Base-by-base conservation (phyloP, 2,797 vertebrate species). In the Micrastur ruficollis region DNA sequence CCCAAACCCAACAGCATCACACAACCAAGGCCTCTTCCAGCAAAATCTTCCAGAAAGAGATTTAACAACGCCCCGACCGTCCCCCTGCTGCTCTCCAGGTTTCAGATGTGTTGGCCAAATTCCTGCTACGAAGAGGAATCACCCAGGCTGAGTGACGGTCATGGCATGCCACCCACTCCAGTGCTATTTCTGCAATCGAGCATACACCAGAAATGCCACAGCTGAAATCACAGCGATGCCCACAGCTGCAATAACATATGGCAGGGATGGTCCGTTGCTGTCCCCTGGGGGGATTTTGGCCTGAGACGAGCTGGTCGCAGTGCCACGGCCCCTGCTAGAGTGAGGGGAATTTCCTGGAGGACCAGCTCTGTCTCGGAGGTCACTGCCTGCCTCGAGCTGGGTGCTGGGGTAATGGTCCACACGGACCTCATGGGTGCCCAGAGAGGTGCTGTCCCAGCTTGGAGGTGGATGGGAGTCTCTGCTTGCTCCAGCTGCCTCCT, bases 331-430 rank as follows among this genome's bases (percentile, higher is more conserved):
- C 2, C 17, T 7, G 22, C 46, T 63, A 3, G 78, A 40, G 23
- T 4, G 27, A 26, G 13, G 3, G 1, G 40, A 9, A n/a, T 32
- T 68, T 32, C 47, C 49, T 3, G 4, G 11, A 18, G n/a, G 3
- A 38, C 1, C 0, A 0, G 9, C 73, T 36, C 47, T 10, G 0
- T 26, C 53, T 29, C 0, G 53, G 20, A 47, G 4, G 25, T 59
- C 2, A 0, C 3, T 56, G 40, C 62, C 26, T 0, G 36, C 68
- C 34, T 3, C 4, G 0, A 88, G 81, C 52, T 94, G 78, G 12
- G 5, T 0, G 2, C 82, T 90, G 70, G 67, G 76, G 6, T 38
- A 7, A 21, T 83, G 59, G 29, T 29, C 80, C 72, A 95, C 18
- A 0, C 0, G 1, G 59, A 93, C 15, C 13, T 87, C 46, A 0